These are phyloP conservation scores for Brachypteracias leptosomus DNA, from an alignment of 2,113 vertebrate genomes.

Conservation along the genomic window DNA sequence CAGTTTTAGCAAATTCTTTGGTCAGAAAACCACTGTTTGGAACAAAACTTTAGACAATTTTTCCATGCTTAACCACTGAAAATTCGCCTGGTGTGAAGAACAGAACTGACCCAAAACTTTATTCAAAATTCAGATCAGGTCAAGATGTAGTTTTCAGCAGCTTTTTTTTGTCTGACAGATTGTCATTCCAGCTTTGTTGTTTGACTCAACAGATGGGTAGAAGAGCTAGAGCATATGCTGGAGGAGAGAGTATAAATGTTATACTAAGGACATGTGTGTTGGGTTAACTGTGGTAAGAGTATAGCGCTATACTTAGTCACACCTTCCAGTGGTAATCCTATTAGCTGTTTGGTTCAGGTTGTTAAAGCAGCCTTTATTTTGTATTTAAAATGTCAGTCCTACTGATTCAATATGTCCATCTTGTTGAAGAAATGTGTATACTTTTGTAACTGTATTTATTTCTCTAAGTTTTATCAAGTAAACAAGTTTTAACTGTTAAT, in stretches of 20 bases:
- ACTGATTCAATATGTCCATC: background rate
- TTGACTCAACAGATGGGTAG: background rate
- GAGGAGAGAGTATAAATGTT: background rate
- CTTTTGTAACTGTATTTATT: background rate
- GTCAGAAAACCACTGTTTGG: background rate
- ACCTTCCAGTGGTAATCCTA: background rate
- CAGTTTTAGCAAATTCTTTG: background rate
- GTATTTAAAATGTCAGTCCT: background rate
- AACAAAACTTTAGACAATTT: background rate
- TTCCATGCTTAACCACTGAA: background rate
- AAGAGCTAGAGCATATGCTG: background rate
- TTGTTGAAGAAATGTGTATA: background rate
- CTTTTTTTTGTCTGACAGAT: background rate
- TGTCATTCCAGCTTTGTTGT: background rate
- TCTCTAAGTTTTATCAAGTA: background rate
- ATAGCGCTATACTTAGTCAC: background rate
- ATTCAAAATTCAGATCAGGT: background rate
- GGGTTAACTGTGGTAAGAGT: background rate
- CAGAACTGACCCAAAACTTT: background rate
- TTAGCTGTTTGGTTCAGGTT: background rate
- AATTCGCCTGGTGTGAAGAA: background rate
- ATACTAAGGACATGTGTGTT: background rate
- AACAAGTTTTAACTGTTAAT: background rate
- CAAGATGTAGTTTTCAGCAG: background rate
- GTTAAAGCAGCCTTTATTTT: background rate